Conservation (phyloP, 2,888 invertebrate genomes). For the Gandaritis pyraliata region DNA sequence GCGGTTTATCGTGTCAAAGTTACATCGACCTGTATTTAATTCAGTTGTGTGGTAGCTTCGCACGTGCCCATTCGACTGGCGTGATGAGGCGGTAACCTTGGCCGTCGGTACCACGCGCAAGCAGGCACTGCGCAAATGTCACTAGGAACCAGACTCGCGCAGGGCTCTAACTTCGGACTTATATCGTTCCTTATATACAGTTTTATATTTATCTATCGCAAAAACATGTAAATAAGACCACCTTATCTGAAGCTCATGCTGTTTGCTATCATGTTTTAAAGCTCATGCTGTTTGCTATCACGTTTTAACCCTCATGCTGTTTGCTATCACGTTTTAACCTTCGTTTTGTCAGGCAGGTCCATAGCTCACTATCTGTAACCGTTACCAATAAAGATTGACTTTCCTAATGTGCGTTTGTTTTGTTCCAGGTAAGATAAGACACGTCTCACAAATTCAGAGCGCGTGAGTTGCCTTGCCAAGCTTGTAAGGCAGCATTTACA, state of each 20-base stretch:
- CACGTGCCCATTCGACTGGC: slow-evolving; percentile 21
- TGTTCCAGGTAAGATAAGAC: slow-evolving; percentile 51
- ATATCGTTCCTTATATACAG: not conserved
- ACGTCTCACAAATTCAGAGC: slow-evolving; percentile 26
- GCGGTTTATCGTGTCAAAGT: not conserved
- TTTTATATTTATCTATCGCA: too few species aligned
- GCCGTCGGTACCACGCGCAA: slow-evolving; percentile 36
- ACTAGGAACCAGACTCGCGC: slow-evolving; percentile 22
- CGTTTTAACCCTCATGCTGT: not conserved
- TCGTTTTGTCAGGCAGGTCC: slow-evolving; percentile 1
- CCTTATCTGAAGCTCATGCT: not conserved
- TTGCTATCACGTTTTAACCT: slow-evolving; percentile 1
- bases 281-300: not conserved
- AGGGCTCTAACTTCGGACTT: slow-evolving; percentile 2
- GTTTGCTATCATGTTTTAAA: not conserved
- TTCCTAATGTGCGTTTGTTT: slow-evolving; percentile 37
- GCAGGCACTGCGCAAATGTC: slow-evolving; percentile 35
- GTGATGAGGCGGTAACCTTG: slow-evolving; percentile 36
- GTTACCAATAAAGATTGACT: slow-evolving; percentile 25
- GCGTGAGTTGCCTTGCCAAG: slow-evolving; percentile 12
- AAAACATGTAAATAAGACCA: not conserved
- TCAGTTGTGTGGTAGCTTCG: slow-evolving; percentile 16
- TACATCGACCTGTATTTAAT: not conserved
- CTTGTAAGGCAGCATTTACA: slow-evolving; percentile 11
- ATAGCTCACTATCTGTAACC: slow-evolving; percentile 6